phyloP scores from a whole-genome alignment of 2,888 invertebrate genomes.

The Noctua janthina region DNA sequence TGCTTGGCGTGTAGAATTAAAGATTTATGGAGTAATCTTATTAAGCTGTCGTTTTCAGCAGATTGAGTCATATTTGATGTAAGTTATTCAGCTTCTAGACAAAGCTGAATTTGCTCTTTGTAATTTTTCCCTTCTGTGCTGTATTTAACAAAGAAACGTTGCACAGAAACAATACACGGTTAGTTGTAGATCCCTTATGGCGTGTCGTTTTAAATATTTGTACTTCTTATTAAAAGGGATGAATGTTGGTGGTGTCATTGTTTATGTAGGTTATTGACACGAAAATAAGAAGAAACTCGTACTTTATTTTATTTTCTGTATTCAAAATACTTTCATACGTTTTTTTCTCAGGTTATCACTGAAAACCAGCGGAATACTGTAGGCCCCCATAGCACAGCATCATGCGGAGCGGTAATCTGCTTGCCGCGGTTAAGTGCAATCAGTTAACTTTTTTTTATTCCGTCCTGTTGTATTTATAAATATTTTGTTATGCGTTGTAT shows the following conservation, averaged over 20 bases:
- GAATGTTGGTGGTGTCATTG: background rate
- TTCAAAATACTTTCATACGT: no score
- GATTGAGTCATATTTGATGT: conserved; percentile 21
- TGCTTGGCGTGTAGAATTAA: conserved; percentile 33
- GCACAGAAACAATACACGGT: background rate
- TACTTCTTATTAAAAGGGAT: background rate
- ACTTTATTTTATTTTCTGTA: no score
- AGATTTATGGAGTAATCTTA: conserved; percentile 28
- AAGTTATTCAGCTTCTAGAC: conserved; percentile 9
- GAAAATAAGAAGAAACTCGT: background rate
- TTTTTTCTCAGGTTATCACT: no score
- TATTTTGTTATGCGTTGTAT: no score
- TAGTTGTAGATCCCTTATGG: no score
- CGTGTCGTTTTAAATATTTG: background rate
- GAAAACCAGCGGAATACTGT: no score
- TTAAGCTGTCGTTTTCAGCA: conserved; percentile 21
- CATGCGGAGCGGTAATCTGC: no score
- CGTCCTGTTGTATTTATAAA: no score
- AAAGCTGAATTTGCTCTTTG: background rate
- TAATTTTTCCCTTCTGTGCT: background rate
- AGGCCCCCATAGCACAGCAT: no score
- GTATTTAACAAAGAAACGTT: background rate
- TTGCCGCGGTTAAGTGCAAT: no score
- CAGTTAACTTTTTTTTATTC: no score
- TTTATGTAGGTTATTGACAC: background rate